Evolutionary conservation across 2,888 invertebrate genomes (phyloP), one percentile per base, ranked within the genome.

Genomic region (Galerucella pusilla): DNA sequence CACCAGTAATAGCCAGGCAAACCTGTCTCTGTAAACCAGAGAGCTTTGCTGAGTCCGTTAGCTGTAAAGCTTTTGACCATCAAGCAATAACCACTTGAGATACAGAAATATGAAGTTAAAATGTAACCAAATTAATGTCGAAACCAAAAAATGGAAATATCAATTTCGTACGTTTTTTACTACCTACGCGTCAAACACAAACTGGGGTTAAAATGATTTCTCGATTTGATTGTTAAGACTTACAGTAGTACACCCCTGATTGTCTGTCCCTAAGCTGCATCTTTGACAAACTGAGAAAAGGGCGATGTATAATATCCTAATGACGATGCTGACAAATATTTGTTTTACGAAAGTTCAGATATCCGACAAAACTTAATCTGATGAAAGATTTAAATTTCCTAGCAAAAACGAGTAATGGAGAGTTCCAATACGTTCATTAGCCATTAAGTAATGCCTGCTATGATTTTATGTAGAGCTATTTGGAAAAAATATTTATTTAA

Each of bases 291-390:
- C 64, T 65, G 46, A 65, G 64, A 65, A 65, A 65, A 45, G 46
- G 64, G 64, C 64, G 42, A 65, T 20, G 64, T 45, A 65, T 65
- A 65, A 65, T 65, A 65, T 65, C 46, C 64, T 65, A 65, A 65
- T 65, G 64, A 65, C 46, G 64, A 65, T 45, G 64, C 64, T 65
- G 64, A 65, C 64, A 65, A 65, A 65, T 65, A 65, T 65, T 65
- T 65, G 64, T 20, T 65, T 65, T 11, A 46, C 46, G 46, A 65
- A 65, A 65, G 64, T 65, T 65, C 64, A 65, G 64, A 63, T 63
- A 61, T 28, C 11, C 25, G 35, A 63, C 46, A 65, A 65, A 46
- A 46, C 64, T 63, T 65, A 65, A 65, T 65, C 64, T 45, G 64
- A 65, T 45, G 64, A 65, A 46, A 46, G 64, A 65, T 65, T 65